Base-by-base conservation (phyloP, 1,140 invertebrate species). In the Pogonus chalceus region DNA sequence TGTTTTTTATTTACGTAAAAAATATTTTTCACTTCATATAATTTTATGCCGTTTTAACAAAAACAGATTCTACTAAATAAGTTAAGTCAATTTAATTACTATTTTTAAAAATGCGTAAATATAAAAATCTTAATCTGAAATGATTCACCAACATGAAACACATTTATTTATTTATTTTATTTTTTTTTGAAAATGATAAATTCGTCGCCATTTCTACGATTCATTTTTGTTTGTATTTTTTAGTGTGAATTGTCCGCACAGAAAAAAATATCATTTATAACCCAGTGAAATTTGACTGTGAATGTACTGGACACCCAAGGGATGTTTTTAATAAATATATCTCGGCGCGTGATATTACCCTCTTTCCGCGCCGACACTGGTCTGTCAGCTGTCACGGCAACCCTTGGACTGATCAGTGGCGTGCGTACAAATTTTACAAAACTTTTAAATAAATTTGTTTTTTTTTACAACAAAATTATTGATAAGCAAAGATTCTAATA, bases 301-400 rank as follows among this genome's bases (percentile, higher is more conserved):
- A 12, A 18, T 43, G 37, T 43, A 43, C 37, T 43, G 37, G 37
- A 43, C 37, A 43, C 37, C 18, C 37, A 16, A 16, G 37, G 37
- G 37, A 12, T 12, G 37, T 43, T 43, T 43, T 43, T 43, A 43
- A 43, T 43, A 43, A 43, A 43, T 43, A 43, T 43, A 43, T 43
- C 37, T 43, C 37, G 18, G 18, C 37, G 37, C 37, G 37, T 4
- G 37, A 43, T 18, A 12, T 18, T 43, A 18, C 37, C 3, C 26
- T 14, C 26, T 14, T 14, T 31, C 26, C 4, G 26, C 26, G 4
- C 26, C 26, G 26, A 4, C 26, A 31, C 14, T 14, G 26, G 4
- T 7, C 37, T 18, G 37, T 43, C 37, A 43, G 37, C 37, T 43
- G 37, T 43, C 37, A 43, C 37, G 4, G 18, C 7, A 12, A 12